Evolutionary conservation across 2,113 vertebrate genomes (phyloP).

Genomic region (Sapajus apella): DNA sequence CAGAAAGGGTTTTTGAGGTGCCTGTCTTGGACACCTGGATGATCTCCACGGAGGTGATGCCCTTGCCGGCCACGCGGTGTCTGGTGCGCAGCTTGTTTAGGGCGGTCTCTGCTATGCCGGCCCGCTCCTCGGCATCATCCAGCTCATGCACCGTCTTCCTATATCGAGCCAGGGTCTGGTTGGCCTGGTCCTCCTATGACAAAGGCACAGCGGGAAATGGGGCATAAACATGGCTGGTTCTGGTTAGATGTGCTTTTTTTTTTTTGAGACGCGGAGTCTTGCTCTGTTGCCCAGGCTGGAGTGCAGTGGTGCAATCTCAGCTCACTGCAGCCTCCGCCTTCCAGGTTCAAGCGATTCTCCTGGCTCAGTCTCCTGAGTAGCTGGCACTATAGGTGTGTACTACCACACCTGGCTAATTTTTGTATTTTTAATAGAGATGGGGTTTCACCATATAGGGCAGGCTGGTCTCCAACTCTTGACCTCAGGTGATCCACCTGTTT

Average conservation of each 20-base stretch:
- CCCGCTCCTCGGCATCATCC: slow-evolving; percentile 81
- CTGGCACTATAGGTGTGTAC: too few species aligned
- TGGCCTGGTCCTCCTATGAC: slow-evolving; percentile 83
- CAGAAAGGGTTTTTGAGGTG: slow-evolving; percentile 68
- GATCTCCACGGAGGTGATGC: slow-evolving; percentile 82
- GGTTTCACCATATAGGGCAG: too few species aligned
- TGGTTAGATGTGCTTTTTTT: neutral
- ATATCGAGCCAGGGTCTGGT: slow-evolving; percentile 82
- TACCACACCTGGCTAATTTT: too few species aligned
- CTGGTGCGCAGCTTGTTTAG: slow-evolving; percentile 83
- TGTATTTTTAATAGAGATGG: too few species aligned
- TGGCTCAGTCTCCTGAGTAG: too few species aligned
- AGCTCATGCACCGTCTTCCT: slow-evolving; percentile 75
- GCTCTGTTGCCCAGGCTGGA: too few species aligned
- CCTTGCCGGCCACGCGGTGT: slow-evolving; percentile 76
- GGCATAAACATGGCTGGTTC: neutral
- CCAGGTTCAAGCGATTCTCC: too few species aligned
- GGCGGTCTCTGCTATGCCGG: slow-evolving; percentile 76
- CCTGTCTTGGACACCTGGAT: slow-evolving; percentile 81
- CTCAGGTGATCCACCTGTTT: too few species aligned
- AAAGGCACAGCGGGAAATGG: accelerated
- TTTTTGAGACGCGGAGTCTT: too few species aligned
- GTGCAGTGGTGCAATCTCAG: too few species aligned
- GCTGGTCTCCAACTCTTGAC: too few species aligned
- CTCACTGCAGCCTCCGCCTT: too few species aligned